Base-by-base conservation (phyloP, 1,140 invertebrate genomes). In the Drosophila saltans region DNA sequence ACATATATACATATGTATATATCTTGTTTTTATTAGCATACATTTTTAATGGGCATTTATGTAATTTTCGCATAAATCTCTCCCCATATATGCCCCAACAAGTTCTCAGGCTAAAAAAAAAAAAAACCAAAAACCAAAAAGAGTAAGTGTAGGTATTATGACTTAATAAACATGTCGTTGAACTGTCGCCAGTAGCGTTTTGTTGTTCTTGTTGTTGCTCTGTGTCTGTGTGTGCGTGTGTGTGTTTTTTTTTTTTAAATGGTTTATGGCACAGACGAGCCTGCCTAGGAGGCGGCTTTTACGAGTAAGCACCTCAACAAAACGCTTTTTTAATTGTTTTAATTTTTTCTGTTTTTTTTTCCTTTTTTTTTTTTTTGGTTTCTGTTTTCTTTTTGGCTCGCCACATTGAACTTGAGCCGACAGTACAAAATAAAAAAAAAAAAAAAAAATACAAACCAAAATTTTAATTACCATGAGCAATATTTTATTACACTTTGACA, bases 401-500 rank as follows among this genome's bases (percentile, higher is more conserved):
- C 59, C 84, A 89, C 84, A 89, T 89, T 89, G 84, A 89, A 89
- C 84, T 89, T 89, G 84, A 89, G 84, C 81, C 80, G 74, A 39
- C 82, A 79, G 66, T 69, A 52, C 45, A 48, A 48, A 36, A 80
- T 2, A 21, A 3, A 75, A 68, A 88, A 80, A 67, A 65, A 66
- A 58, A 72, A 61, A 62, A 62, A 48, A 40, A 71, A 39, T 59
- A 21, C 7, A 60, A 43, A 41, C 76, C 82, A 81, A 84, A 78
- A 90, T 84, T 89, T 88, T 89, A 89, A 89, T 89, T 89, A 84
- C 85, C 81, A 88, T 88, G 85, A 89, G 84, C 81, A 89, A 89
- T 89, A 89, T 89, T 90, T 89, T 89, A 89, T 89, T 89, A 89
- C 84, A 89, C 84, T 89, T 90, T 89, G 84, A 89, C 84, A 89